Conservation (phyloP, 1,140 invertebrate genomes). For the Anastatus disparis region DNA sequence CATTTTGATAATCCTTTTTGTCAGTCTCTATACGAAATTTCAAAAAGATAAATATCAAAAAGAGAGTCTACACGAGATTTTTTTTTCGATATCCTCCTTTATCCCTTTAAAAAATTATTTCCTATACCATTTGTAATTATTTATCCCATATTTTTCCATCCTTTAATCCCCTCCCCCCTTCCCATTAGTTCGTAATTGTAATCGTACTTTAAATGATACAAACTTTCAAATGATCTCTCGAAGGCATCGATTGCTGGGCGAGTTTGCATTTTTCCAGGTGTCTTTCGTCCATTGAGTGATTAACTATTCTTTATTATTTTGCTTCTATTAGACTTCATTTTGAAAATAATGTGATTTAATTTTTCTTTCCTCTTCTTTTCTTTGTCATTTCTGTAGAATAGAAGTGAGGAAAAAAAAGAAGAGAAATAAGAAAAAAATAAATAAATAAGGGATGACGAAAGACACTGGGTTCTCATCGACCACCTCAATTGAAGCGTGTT, state of each 20-base stretch:
- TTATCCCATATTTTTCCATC: slow-evolving; percentile 38
- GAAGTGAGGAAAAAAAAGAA: slow-evolving; percentile 21
- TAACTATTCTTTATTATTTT: slow-evolving; percentile 9
- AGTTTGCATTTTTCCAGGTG: slow-evolving; percentile 49
- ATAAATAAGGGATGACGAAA: slow-evolving; percentile 44
- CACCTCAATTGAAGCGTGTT: slow-evolving; percentile 54
- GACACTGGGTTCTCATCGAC: slow-evolving; percentile 52
- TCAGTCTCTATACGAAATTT: slow-evolving; percentile 11
- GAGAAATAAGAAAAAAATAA: no score
- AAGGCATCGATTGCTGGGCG: slow-evolving; percentile 54
- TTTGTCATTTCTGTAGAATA: slow-evolving; percentile 6
- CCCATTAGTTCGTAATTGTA: slow-evolving; percentile 57
- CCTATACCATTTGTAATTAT: slow-evolving; percentile 48
- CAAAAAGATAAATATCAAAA: slow-evolving; percentile 18
- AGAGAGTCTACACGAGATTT: slow-evolving; percentile 25
- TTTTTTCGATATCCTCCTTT: slow-evolving; percentile 30
- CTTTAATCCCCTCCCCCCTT: slow-evolving; percentile 40
- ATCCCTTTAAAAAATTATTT: slow-evolving; percentile 39
- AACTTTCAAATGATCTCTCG: slow-evolving; percentile 65
- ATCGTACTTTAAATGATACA: slow-evolving; percentile 54
- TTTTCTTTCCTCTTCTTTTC: background rate
- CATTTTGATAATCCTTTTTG: no score
- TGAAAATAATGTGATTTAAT: slow-evolving; percentile 25
- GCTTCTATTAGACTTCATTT: background rate
- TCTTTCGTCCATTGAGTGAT: slow-evolving; percentile 44